Percentiles rank a stretch among this genome's conserved stretches.
Evolutionary conservation across 2,888 invertebrate species (phyloP).

Genomic region (Boloria selene): DNA sequence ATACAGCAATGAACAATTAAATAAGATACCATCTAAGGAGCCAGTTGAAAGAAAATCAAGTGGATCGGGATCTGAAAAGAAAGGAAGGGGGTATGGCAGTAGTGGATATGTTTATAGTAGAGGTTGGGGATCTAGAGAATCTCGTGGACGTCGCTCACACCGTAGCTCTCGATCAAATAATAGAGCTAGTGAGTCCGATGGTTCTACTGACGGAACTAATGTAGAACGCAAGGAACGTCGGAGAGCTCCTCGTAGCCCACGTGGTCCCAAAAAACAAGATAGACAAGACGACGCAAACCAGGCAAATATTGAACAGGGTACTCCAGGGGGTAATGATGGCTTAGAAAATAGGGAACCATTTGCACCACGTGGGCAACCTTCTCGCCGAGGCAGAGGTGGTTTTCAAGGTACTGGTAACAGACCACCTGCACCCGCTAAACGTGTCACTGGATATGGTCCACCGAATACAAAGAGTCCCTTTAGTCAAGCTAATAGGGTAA

Average conservation of each 20-base stretch:
- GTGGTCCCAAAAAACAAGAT: slow-evolving; percentile 84
- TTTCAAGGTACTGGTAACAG: slow-evolving; percentile 67
- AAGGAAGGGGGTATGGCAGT: slow-evolving; percentile 74
- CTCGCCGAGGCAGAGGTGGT: slow-evolving; percentile 90
- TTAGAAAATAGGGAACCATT: slow-evolving; percentile 86
- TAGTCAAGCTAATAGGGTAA: slow-evolving; percentile 74
- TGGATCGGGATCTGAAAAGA: slow-evolving; percentile 76
- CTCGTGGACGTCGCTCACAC: slow-evolving; percentile 77
- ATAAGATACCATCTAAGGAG: slow-evolving; percentile 75
- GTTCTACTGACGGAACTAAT: slow-evolving; percentile 86
- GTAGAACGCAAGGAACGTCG: slow-evolving; percentile 79
- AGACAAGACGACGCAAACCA: slow-evolving; percentile 77
- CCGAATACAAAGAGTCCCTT: slow-evolving; percentile 91
- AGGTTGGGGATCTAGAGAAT: slow-evolving; percentile 75
- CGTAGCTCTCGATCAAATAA: slow-evolving; percentile 75
- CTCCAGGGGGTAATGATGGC: slow-evolving; percentile 50
- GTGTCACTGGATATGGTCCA: slow-evolving; percentile 90
- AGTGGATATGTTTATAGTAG: slow-evolving; percentile 74
- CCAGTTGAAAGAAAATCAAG: slow-evolving; percentile 74
- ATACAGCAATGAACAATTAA: slow-evolving; percentile 66
- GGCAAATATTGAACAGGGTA: slow-evolving; percentile 50
- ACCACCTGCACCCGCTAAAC: slow-evolving; percentile 80
- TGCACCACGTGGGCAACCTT: slow-evolving; percentile 94
- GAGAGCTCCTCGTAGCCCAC: slow-evolving; percentile 78
- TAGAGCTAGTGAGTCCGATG: slow-evolving; percentile 87